Evolutionary conservation across 2,888 invertebrate genomes (phyloP).

Genomic region (Synergus umbraculus): DNA sequence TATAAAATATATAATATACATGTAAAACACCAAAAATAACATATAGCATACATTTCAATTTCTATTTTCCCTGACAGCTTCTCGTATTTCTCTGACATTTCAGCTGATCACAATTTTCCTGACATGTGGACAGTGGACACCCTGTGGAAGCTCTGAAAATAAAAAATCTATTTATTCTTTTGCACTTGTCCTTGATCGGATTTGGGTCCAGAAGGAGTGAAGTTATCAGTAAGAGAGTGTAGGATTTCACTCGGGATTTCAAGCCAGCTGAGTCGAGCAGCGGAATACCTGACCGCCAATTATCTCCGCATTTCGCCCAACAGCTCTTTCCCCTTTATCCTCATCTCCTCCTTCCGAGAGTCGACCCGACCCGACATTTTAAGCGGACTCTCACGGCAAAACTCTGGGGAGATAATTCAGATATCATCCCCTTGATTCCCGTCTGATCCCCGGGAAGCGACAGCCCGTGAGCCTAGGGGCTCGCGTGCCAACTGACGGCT

Average conservation of each 20-base stretch:
- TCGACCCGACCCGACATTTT: conserved; percentile 51
- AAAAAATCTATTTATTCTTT: background rate
- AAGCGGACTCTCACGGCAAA: conserved; percentile 57
- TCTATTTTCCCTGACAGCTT: no score
- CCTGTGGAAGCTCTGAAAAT: background rate
- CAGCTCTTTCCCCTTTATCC: conserved; percentile 57
- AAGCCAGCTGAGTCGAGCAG: background rate
- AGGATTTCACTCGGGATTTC: background rate
- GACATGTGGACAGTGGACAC: no score
- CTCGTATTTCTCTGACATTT: no score
- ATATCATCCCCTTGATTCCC: conserved; percentile 70
- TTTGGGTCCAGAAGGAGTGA: background rate
- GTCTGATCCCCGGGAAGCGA: conserved; percentile 55
- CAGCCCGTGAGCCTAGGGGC: conserved; percentile 59
- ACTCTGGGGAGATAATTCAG: conserved; percentile 68
- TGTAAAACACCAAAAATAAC: no score
- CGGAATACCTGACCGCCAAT: conserved; percentile 70
- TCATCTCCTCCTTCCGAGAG: conserved; percentile 34
- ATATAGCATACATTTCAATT: no score
- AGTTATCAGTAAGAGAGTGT: conserved; percentile 18
- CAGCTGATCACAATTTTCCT: no score
- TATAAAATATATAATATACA: no score
- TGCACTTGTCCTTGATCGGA: conserved; percentile 2
- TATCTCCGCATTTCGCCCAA: conserved; percentile 71
- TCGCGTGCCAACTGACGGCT: conserved; percentile 74